Evolutionary conservation across 1,140 invertebrate genomes (phyloP).

Genomic region (Halesus radiatus): DNA sequence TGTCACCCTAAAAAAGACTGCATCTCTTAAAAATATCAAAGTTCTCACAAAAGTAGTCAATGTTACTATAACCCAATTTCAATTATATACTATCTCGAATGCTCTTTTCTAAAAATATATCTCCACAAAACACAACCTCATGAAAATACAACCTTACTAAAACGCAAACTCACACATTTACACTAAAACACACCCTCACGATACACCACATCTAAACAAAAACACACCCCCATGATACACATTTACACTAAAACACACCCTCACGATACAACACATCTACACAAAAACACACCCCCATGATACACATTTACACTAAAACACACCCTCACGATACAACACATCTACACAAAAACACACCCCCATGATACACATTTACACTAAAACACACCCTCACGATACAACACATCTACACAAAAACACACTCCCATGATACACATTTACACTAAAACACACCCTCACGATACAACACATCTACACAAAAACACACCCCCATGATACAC

Average conservation of each 20-base stretch:
- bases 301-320: background rate
- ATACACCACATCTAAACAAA: background rate
- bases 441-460: background rate
- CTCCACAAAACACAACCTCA: background rate
- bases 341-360: background rate
- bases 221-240: background rate
- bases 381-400: constrained; percentile 1
- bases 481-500: background rate
- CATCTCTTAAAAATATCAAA: background rate
- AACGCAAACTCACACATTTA: constrained; percentile 1
- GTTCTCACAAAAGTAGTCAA: background rate
- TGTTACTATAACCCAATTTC: background rate
- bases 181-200: background rate
- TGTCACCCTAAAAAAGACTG: background rate
- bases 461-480: background rate
- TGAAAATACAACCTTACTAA: background rate
- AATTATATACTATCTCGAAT: background rate
- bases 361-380: background rate
- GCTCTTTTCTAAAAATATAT: background rate
- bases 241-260: background rate
- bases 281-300: background rate
- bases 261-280: background rate
- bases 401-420: background rate
- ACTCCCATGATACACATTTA: background rate
- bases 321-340: background rate